Conservation (phyloP, 30 jellyfish, hydroid and myxozoan species). For the Aurelia coerulea region DNA sequence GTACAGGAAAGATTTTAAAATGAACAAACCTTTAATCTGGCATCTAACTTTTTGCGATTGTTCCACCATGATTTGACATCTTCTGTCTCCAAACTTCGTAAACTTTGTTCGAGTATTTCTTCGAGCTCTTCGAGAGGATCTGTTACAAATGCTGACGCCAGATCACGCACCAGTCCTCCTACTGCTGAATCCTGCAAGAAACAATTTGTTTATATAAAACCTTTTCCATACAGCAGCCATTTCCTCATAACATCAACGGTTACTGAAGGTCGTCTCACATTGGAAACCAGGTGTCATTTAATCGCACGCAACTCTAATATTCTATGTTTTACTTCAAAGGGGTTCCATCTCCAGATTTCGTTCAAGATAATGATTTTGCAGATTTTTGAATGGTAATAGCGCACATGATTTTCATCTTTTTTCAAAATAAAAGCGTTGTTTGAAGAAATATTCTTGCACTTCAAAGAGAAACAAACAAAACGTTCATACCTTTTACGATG, state of each 20-base stretch:
- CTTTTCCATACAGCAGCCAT: not conserved
- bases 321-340: no score
- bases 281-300: no score
- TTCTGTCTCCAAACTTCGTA: slow-evolving; percentile 74
- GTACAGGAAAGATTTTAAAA: not conserved
- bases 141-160: slow-evolving; percentile 80
- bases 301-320: no score
- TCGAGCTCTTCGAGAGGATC: slow-evolving; percentile 77
- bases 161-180: slow-evolving; percentile 78
- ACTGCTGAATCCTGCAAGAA: slow-evolving; percentile 35
- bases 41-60: slow-evolving; percentile 66
- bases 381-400: no score
- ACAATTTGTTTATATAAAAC: not conserved
- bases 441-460: no score
- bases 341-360: no score
- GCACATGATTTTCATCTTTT: no score
- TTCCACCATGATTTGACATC: slow-evolving; percentile 90
- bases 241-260: not conserved
- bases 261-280: no score
- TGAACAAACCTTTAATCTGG: slow-evolving; percentile 68
- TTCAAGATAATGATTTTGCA: no score
- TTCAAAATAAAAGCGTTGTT: no score
- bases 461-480: no score
- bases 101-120: slow-evolving; percentile 60
- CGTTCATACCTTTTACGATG: no score